Evolutionary conservation across 2,888 invertebrate genomes (phyloP), one percentile per base, ranked within the genome.

Genomic region (Leuctra nigra): DNA sequence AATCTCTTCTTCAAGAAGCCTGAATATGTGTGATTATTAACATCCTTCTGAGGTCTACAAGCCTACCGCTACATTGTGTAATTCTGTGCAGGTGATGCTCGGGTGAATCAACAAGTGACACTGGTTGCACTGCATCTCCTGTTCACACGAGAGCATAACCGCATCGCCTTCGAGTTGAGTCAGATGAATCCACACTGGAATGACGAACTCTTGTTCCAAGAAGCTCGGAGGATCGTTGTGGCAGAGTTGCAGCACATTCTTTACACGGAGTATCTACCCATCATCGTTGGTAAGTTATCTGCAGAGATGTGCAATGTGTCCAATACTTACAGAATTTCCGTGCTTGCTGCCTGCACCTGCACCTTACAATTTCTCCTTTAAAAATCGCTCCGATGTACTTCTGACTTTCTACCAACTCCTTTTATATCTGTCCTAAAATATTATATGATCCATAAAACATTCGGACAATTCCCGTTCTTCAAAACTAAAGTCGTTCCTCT

Each of bases 181-280:
- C 39, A 53, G 4, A 54, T 71, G 14, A 74, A 74, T 62, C 69
- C 68, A 0, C 65, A 67, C 29, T 68, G 68, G 68, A 63, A 64
- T 18, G 68, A 68, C 48, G 67, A 67, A 50, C 59, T 55, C 13
- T 50, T 68, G 2, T 68, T 61, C 59, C 66, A 68, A 55, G 68
- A 67, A 55, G 55, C 65, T 2, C 56, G 65, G 22, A 57, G 64
- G 39, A 65, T 68, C 54, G 59, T 68, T 1, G 56, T 61, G 33
- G 67, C 66, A 6, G 61, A 66, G 54, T 62, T 67, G 47, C 71
- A 68, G 55, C 66, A 68, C 57, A 67, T 68, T 33, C 58, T 64
- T 6, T 68, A 67, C 61, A 67, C 67, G 54, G 68, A 68, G 54
- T 67, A 65, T 63, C 63, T 68, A 3, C 67, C 68, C 6, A 56